Conservation (phyloP, 2,797 vertebrate species). For the Taenioides sp. region DNA sequence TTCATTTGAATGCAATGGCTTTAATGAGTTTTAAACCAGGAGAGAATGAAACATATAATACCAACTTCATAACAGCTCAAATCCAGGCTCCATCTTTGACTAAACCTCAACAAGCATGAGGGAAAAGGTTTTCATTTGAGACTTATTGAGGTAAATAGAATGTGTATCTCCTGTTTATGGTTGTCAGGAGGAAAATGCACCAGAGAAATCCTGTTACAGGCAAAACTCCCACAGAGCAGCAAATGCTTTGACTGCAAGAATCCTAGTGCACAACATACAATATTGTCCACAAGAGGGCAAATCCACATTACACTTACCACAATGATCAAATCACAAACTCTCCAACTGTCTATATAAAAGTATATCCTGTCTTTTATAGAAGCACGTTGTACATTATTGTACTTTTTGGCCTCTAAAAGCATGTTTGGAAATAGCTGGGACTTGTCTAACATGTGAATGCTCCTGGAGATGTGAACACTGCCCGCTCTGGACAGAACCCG, state of each 20-base stretch:
- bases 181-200: conserved; percentile 42
- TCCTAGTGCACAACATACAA: neutral
- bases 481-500: too few species aligned
- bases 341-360: too few species aligned
- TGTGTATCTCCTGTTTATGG: conserved; percentile 58
- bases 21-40: neutral
- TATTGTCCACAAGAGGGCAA: too few species aligned
- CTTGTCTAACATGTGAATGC: too few species aligned
- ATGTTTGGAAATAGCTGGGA: too few species aligned
- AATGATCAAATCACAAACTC: too few species aligned
- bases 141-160: conserved; percentile 61
- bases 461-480: too few species aligned
- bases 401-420: too few species aligned
- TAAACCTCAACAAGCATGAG: neutral
- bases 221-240: conserved; percentile 46
- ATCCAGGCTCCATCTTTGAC: neutral
- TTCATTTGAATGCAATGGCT: too few species aligned
- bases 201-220: conserved; percentile 12
- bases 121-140: conserved; percentile 44
- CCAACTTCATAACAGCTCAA: neutral
- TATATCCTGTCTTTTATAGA: too few species aligned
- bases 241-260: conserved; percentile 36
- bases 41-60: neutral
- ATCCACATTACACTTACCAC: too few species aligned
- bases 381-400: too few species aligned